Evolutionary conservation across 2,113 vertebrate genomes (phyloP).

Genomic region (Pteruthius melanotis): DNA sequence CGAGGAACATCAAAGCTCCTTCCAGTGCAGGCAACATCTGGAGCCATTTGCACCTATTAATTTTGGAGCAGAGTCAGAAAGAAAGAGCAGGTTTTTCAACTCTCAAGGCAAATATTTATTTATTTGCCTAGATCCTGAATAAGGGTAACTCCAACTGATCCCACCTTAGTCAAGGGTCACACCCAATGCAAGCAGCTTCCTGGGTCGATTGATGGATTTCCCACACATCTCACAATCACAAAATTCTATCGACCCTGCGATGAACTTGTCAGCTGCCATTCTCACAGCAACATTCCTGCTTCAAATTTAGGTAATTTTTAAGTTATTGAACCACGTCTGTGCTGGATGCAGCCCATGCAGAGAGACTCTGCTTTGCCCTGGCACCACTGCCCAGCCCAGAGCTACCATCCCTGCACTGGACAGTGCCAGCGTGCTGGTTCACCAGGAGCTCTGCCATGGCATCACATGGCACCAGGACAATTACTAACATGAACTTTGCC

Average conservation of each 20-base stretch:
- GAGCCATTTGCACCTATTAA: background rate
- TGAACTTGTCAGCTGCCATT: background rate
- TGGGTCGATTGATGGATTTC: rapidly evolving
- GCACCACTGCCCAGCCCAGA: background rate
- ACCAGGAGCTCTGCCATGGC: background rate
- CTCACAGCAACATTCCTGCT: background rate
- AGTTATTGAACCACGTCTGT: rapidly evolving
- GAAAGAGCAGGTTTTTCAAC: background rate
- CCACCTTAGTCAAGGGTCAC: rapidly evolving
- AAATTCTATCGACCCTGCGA: background rate
- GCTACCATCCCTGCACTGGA: rapidly evolving
- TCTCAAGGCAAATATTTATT: background rate
- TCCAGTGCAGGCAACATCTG: background rate
- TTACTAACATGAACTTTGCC: background rate
- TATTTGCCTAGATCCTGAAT: background rate
- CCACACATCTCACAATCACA: background rate
- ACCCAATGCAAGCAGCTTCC: rapidly evolving
- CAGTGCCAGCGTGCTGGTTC: no score
- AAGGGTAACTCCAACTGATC: background rate
- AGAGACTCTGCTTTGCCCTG: background rate
- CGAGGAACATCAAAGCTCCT: background rate
- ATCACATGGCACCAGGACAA: rapidly evolving
- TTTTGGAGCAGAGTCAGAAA: background rate
- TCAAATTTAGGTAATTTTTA: background rate
- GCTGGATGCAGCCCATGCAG: background rate